phyloP scores from a whole-genome alignment of 64 coral and sea anemone genomes.

The Pachyseris speciosa region DNA sequence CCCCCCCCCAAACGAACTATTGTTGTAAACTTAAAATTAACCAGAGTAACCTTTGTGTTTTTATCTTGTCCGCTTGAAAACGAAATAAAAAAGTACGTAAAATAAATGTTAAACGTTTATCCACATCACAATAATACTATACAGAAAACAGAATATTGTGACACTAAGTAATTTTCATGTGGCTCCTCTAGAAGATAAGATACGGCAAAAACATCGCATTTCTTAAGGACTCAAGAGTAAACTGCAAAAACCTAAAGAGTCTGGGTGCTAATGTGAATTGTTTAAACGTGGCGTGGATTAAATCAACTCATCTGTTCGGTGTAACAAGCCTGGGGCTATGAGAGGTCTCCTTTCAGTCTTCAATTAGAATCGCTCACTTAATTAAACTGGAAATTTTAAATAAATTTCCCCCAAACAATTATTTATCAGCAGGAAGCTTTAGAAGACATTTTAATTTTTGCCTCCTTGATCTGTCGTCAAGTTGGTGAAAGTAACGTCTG shows the following conservation, averaged over 20 bases:
- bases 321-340: neutral
- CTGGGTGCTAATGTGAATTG: neutral
- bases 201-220: no score
- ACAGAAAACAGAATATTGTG: no score
- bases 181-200: no score
- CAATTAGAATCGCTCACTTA: neutral
- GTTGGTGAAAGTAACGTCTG: neutral
- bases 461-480: neutral
- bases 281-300: neutral
- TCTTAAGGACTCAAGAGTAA: no score
- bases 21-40: no score
- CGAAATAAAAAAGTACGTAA: no score
- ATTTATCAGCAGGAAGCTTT: neutral
- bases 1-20: neutral
- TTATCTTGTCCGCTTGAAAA: no score
- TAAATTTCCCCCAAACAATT: neutral
- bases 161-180: no score
- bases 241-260: neutral
- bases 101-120: no score
- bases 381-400: slow-evolving; percentile 4
- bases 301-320: neutral
- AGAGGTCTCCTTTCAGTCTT: neutral
- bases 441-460: neutral
- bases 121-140: no score
- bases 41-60: no score